Evolutionary conservation across 2,888 invertebrate species (phyloP).

Genomic region (Hypomecis punctinalis): DNA sequence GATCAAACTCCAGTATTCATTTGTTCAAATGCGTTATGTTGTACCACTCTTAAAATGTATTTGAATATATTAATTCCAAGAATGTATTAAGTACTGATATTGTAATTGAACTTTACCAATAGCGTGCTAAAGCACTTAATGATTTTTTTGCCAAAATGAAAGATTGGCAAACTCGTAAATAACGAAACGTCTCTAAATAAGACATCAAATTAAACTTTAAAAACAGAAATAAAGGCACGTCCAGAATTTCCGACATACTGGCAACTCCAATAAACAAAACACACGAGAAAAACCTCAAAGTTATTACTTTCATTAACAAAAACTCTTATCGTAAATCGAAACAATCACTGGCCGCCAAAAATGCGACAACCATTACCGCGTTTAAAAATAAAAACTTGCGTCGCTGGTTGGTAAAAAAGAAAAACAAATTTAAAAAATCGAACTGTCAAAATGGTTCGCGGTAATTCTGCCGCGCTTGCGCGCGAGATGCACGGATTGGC

Average conservation of each 20-base stretch:
- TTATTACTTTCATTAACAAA: constrained; percentile 73
- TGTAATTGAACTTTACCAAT: too few species aligned
- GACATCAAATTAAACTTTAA: constrained; percentile 39
- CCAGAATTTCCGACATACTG: constrained; percentile 2
- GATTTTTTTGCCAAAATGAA: background rate
- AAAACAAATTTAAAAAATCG: constrained; percentile 61
- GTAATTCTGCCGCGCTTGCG: constrained; percentile 73
- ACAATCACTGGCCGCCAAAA: constrained; percentile 70
- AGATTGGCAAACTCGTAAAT: background rate
- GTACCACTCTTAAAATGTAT: too few species aligned
- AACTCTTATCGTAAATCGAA: constrained; percentile 74
- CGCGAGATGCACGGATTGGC: constrained; percentile 64
- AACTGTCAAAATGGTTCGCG: constrained; percentile 82
- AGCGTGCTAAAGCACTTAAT: too few species aligned
- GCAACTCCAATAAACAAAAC: constrained; percentile 38
- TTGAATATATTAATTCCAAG: too few species aligned
- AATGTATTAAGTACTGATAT: too few species aligned
- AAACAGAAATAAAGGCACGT: constrained; percentile 35
- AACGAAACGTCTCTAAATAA: constrained; percentile 27
- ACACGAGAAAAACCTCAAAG: constrained; percentile 44
- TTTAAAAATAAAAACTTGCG: constrained; percentile 62
- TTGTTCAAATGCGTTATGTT: too few species aligned
- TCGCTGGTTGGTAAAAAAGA: constrained; percentile 59
- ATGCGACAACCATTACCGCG: constrained; percentile 66
- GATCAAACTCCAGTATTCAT: too few species aligned